Evolutionary conservation across 2,797 vertebrate species (phyloP).

Genomic region (Austrolebias charrua): DNA sequence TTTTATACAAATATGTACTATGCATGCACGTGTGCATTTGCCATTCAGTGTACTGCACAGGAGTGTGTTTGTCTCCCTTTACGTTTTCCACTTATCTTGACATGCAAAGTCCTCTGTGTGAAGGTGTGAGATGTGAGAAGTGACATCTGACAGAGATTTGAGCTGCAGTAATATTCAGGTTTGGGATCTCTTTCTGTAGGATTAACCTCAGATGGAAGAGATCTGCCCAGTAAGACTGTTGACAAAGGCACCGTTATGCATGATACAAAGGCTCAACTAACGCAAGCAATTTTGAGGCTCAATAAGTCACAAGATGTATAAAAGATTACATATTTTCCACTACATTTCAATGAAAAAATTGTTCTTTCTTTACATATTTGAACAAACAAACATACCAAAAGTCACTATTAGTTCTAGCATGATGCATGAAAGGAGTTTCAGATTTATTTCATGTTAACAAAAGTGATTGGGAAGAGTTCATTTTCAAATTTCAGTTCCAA

Average conservation of each 20-base stretch:
- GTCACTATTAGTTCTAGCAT: no score
- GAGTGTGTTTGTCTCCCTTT: slow-evolving; percentile 69
- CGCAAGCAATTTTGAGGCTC: slow-evolving; percentile 30
- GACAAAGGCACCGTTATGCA: slow-evolving; percentile 67
- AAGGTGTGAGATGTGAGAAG: slow-evolving; percentile 75
- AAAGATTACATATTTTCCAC: slow-evolving; percentile 24
- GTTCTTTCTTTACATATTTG: no score
- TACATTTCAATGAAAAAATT: slow-evolving; percentile 7
- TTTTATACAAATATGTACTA: slow-evolving; percentile 33
- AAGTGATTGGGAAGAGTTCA: not conserved
- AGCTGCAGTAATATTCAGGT: slow-evolving; percentile 74
- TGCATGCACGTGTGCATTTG: slow-evolving; percentile 40
- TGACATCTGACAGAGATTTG: slow-evolving; percentile 73
- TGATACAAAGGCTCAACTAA: slow-evolving; percentile 66
- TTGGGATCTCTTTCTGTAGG: slow-evolving; percentile 72
- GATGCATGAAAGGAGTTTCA: no score
- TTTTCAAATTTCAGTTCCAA: not conserved
- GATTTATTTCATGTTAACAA: not conserved
- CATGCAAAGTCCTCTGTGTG: slow-evolving; percentile 75
- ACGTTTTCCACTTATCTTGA: slow-evolving; percentile 75
- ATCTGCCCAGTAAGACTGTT: slow-evolving; percentile 66
- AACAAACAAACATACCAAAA: no score
- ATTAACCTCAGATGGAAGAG: slow-evolving; percentile 76
- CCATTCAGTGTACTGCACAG: slow-evolving; percentile 46
- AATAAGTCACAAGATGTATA: slow-evolving; percentile 32